phyloP scores from a whole-genome alignment of 1,140 invertebrate genomes.

The Tetragnatha versicolor region DNA sequence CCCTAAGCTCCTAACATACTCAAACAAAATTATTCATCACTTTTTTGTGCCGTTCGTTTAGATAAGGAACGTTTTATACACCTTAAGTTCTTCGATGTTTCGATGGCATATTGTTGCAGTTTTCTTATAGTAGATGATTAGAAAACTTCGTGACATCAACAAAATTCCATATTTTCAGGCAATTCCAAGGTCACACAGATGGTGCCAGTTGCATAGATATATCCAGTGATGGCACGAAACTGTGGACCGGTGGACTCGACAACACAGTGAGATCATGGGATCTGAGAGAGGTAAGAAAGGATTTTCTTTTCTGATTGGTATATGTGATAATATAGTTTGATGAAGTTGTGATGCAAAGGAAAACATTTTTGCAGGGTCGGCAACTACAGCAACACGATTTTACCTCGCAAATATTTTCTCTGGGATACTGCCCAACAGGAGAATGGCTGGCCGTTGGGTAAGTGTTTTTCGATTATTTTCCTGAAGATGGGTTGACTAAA shows the following conservation, averaged over 20 bases:
- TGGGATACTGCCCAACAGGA: conserved; percentile 96
- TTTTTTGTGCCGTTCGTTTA: background rate
- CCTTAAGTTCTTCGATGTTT: too few species aligned
- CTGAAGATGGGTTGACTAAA: too few species aligned
- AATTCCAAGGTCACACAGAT: conserved; percentile 97
- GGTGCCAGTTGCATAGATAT: conserved; percentile 98
- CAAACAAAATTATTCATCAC: too few species aligned
- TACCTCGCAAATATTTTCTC: conserved; percentile 93
- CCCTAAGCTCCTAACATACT: too few species aligned
- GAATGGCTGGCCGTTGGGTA: conserved; percentile 96
- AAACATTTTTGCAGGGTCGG: conserved; percentile 70
- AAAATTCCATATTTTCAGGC: too few species aligned
- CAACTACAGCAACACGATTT: conserved; percentile 97
- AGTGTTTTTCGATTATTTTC: conserved; percentile 59
- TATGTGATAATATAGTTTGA: too few species aligned
- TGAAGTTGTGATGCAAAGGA: too few species aligned
- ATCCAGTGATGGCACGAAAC: conserved; percentile 88
- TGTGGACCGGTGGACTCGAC: conserved; percentile 98
- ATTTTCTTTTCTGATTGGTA: background rate
- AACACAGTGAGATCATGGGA: conserved; percentile 98
- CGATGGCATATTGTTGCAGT: too few species aligned
- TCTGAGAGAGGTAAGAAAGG: conserved; percentile 73
- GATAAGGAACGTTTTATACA: too few species aligned
- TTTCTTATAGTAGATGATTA: too few species aligned
- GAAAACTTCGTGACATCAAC: too few species aligned